phyloP scores from a whole-genome alignment of 2,888 invertebrate species.

The Heliothis peltigera region DNA sequence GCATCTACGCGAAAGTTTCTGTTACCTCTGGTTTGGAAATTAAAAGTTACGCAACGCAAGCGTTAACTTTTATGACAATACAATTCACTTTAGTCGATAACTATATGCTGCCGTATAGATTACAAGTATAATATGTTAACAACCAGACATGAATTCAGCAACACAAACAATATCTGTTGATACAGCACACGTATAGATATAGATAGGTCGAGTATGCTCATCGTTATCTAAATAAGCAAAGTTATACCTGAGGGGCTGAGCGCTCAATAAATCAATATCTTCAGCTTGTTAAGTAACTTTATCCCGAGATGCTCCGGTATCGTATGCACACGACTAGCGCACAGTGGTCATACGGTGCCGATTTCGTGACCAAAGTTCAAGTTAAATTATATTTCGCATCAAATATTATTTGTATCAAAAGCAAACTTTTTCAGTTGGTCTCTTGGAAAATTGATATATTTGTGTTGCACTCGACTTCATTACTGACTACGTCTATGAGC shows the following conservation, averaged over 20 bases:
- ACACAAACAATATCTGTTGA: constrained; percentile 33
- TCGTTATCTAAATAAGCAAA: constrained; percentile 62
- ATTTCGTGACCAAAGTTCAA: constrained; percentile 32
- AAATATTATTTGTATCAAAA: background rate
- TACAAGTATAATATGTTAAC: constrained; percentile 10
- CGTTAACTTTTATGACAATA: background rate
- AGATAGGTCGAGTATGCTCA: constrained; percentile 11
- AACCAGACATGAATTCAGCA: constrained; percentile 15
- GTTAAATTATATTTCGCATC: background rate
- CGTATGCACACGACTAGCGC: constrained; percentile 76
- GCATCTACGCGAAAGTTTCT: too few relatives aligned
- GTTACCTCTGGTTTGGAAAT: background rate
- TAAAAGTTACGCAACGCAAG: background rate
- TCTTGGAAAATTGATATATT: background rate
- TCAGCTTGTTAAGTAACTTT: constrained; percentile 82
- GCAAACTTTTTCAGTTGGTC: background rate
- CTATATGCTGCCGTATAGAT: background rate
- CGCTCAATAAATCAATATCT: constrained; percentile 83
- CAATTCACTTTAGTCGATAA: background rate
- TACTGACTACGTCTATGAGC: too few relatives aligned
- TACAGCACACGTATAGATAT: constrained; percentile 4
- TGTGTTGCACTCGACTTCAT: too few relatives aligned
- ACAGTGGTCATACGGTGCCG: constrained; percentile 56
- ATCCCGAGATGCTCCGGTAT: constrained; percentile 78
- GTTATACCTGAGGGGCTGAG: constrained; percentile 78